These are phyloP conservation scores for Nylanderia fulva DNA, from an alignment of 1,140 invertebrate species.

Conservation along the genomic window DNA sequence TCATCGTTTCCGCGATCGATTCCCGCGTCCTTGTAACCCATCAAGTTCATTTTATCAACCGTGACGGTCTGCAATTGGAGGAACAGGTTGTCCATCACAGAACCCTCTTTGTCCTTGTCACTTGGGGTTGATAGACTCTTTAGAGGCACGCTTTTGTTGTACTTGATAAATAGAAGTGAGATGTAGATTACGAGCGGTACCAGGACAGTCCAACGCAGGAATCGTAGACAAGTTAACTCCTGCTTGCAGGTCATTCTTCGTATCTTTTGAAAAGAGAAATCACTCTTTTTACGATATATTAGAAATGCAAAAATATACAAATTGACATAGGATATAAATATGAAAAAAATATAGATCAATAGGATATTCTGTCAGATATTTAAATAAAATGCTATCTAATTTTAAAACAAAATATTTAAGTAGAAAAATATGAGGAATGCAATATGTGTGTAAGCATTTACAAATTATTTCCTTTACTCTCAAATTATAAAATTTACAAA, in stretches of 20 bases:
- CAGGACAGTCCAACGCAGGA: conserved; percentile 80
- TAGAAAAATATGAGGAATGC: background rate
- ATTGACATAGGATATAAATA: background rate
- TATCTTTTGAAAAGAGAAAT: conserved; percentile 11
- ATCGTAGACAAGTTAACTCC: conserved; percentile 65
- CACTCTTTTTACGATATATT: background rate
- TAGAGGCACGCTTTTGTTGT: conserved; percentile 76
- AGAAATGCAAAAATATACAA: background rate
- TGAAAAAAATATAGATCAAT: background rate
- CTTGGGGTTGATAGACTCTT: conserved; percentile 63
- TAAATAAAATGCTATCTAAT: background rate
- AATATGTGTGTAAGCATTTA: background rate
- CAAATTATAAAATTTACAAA: background rate
- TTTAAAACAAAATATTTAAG: background rate
- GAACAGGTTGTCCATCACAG: conserved; percentile 75
- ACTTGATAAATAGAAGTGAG: conserved; percentile 78
- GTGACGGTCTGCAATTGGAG: conserved; percentile 76
- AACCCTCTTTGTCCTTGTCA: conserved; percentile 59
- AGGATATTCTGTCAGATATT: background rate
- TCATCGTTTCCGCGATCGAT: conserved; percentile 60
- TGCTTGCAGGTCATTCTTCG: conserved; percentile 50
- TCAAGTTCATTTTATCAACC: conserved; percentile 55
- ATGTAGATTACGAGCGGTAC: conserved; percentile 80
- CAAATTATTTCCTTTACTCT: background rate
- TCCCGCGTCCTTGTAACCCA: conserved; percentile 42